Evolutionary conservation across 1,140 invertebrate species (phyloP).

Genomic region (Euura saliciscinereae): DNA sequence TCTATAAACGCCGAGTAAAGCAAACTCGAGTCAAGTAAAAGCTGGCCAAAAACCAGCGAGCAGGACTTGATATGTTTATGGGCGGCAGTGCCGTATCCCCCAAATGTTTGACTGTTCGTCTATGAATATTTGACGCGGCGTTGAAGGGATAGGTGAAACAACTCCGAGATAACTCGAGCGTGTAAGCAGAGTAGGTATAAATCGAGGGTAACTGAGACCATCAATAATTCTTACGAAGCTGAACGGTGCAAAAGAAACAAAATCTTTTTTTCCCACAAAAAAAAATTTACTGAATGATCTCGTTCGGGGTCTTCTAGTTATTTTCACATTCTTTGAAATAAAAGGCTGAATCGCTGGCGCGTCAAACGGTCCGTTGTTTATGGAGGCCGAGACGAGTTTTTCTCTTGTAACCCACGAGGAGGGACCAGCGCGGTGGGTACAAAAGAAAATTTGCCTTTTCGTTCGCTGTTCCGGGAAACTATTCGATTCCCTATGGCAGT

Average conservation of each 20-base stretch:
- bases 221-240: too few species aligned
- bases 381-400: not conserved
- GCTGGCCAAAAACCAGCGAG: not conserved
- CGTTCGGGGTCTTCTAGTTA: too few species aligned
- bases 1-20: too few species aligned
- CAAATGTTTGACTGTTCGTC: too few species aligned
- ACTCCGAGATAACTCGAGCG: not conserved
- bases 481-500: not conserved
- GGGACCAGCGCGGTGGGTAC: not conserved
- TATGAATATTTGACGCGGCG: not conserved
- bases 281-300: too few species aligned
- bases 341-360: not conserved
- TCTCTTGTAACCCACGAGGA: not conserved
- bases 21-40: not conserved
- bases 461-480: not conserved
- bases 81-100: not conserved
- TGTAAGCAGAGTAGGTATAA: not conserved
- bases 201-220: not conserved
- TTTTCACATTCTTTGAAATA: not conserved
- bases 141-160: not conserved
- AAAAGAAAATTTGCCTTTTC: slow-evolving; percentile 6
- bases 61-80: not conserved
- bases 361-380: slow-evolving; percentile 3
- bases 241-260: too few species aligned
- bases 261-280: too few species aligned